Base-by-base conservation (phyloP, 2,888 invertebrate genomes). In the Brachynemurus nebulosus region DNA sequence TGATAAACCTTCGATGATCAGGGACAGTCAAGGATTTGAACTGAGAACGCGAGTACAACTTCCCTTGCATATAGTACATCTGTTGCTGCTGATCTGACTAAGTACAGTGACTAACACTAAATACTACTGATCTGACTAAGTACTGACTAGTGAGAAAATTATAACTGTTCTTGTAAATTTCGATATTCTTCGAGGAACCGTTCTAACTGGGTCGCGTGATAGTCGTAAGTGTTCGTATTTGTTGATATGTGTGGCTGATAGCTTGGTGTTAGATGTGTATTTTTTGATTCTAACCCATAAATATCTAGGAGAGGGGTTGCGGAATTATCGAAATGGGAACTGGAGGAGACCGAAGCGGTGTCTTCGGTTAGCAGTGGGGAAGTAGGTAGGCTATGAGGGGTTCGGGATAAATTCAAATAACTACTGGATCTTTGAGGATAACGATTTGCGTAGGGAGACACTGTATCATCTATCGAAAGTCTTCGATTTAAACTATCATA, bases 161-260 rank as follows among this genome's bases (percentile, higher is more conserved):
- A n/a, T 50, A 86, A 65, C 60, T 86, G 82, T 57, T 82, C 79
- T 58, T 85, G 80, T 45, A 86, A 68, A 53, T 71, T 78, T 52
- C 83, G 72, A 57, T 86, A 86, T 58, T 86, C 86, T 55, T 85
- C 82, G 36, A 86, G 70, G 60, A 86, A 86, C 45, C 78, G 72
- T 56, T 85, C 85, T 49, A 86, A 64, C 58, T 86, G 84, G 12
- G 83, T 80, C 1, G 85, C 82, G 59, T 84, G 79, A 56, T 83
- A 83, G 57, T 85, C 84, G 60, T 80, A 84, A 14, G 74, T 69
- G 37, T 69, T 71, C 37, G 75, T 72, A 47, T 72, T 71, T 47
- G 68, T 60, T 2, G 72, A 66, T 11, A 59, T 57, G 8, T 59
- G 55, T 46, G 53, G 54, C 17, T 64, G 64, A 4, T 64, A 59